phyloP scores from a whole-genome alignment of 2,113 vertebrate species.

The Ciconia maguari region DNA sequence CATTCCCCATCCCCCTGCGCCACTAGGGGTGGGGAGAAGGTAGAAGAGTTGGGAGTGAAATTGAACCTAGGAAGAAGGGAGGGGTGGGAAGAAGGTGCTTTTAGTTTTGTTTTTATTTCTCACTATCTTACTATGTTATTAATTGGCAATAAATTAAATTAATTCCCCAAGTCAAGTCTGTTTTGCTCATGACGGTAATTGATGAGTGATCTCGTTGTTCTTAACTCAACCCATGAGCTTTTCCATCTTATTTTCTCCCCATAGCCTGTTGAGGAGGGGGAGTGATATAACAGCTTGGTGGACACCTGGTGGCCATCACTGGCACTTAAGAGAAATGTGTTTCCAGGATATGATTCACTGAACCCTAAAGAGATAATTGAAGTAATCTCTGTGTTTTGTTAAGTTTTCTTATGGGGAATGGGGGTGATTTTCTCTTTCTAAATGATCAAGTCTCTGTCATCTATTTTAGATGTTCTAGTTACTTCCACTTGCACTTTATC shows the following conservation, averaged over 20 bases:
- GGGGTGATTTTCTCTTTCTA: neutral
- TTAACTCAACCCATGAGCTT: neutral
- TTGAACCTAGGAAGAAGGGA: neutral
- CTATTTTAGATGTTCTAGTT: neutral
- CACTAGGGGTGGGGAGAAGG: rapidly evolving
- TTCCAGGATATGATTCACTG: neutral
- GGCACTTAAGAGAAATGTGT: neutral
- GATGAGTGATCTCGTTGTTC: neutral
- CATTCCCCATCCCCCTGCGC: neutral
- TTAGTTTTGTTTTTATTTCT: neutral
- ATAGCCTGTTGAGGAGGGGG: neutral
- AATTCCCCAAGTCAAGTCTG: no score
- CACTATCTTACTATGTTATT: neutral
- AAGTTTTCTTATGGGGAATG: neutral
- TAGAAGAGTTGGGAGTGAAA: neutral
- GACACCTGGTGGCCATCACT: neutral
- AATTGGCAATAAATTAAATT: neutral
- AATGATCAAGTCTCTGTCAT: neutral
- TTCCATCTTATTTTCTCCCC: neutral
- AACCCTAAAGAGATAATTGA: neutral
- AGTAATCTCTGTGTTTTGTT: neutral
- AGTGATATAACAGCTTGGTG: neutral
- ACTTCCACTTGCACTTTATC: neutral
- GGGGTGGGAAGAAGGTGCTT: neutral
- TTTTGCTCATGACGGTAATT: neutral